Evolutionary conservation across 2,888 invertebrate species (phyloP), one percentile per base, ranked within the genome.

Genomic region (Drosophila paracracens): DNA sequence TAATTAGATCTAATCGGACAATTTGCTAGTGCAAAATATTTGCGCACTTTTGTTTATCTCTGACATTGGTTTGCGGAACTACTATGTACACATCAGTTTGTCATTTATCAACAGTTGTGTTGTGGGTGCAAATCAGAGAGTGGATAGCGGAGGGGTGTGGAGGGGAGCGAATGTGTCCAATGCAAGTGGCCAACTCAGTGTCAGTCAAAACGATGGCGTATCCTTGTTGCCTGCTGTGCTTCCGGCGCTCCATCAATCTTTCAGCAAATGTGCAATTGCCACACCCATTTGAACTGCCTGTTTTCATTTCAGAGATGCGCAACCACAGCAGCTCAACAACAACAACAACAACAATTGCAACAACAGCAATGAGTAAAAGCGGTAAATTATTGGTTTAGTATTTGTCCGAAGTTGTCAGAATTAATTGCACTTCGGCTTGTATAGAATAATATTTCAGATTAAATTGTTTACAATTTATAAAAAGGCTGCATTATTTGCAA

Each of bases 231-330:
- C 38, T 48, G 70, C 36, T 63, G 58, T 50, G 74, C 82, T 85
- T 85, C 85, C 85, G 84, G 73, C 70, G 76, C 82, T 82, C 65
- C 85, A 85, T 85, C 85, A 84, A 89, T 85, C 85, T 81, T 74
- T 31, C 65, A 63, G 40, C 63, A 78, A 77, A 52, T 79, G 61
- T 69, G 53, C 72, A 76, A 51, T 57, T 56, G 81, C 65, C 62
- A 72, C 77, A 68, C 71, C 82, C 69, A 64, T 71, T 64, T 54
- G 21, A 54, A 13, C 64, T 38, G 67, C 57, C 70, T 48, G 71
- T 63, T 66, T 61, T 57, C 70, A 25, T 61, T n/a, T 40, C 63
- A 79, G 81, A 66, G 79, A 76, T 79, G 78, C 50, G 75, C 79
- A 52, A 27, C 50, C 31, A 35, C 54, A 60, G 46, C 13, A 51